Percentiles rank a stretch among this genome's conserved stretches.
Conservation (phyloP, 2,113 vertebrate species). For the Diadophis punctatus region DNA sequence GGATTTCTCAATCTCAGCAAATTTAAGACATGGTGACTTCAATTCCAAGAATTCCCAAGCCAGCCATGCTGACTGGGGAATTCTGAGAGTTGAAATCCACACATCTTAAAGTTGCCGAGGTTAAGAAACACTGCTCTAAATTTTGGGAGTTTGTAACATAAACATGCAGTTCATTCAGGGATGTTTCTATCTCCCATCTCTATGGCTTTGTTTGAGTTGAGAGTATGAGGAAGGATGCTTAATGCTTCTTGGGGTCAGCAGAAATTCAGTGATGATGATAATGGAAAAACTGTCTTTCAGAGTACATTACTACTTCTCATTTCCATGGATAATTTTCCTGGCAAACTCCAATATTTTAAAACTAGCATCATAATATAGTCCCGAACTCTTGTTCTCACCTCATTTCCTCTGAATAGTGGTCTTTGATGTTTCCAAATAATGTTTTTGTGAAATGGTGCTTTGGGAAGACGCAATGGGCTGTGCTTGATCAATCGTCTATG, state of each 20-base stretch:
- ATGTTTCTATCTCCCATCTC: neutral
- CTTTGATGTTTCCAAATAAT: neutral
- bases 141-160: neutral
- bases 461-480: neutral
- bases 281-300: neutral
- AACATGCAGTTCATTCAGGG: neutral
- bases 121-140: neutral
- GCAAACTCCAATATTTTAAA: neutral
- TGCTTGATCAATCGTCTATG: slow-evolving; percentile 7
- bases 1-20: neutral
- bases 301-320: neutral
- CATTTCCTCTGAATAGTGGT: neutral
- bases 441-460: neutral
- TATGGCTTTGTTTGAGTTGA: neutral
- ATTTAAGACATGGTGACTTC: neutral
- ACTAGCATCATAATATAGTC: neutral
- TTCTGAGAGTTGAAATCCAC: too few relatives aligned
- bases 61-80: too few relatives aligned
- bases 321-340: neutral
- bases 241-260: neutral
- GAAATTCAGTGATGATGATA: neutral
- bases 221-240: neutral
- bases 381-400: neutral
- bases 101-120: too few relatives aligned
- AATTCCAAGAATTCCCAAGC: neutral